phyloP scores from a whole-genome alignment of 2,797 vertebrate genomes.

The Cuculus canorus region DNA sequence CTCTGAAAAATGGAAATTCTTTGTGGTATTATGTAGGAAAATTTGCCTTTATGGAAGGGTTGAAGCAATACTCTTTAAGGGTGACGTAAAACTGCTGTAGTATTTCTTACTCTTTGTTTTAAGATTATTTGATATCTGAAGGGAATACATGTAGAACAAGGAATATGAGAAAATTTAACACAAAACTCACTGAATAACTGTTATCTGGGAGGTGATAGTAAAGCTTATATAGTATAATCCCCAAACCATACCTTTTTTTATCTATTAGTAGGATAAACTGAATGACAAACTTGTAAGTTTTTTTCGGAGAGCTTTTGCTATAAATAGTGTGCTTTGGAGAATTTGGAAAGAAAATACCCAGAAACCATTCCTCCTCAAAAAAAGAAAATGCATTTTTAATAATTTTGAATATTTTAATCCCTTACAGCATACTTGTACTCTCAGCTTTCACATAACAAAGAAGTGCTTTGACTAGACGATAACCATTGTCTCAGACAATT shows the following conservation, averaged over 20 bases:
- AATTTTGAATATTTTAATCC: not conserved
- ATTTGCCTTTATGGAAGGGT: not conserved
- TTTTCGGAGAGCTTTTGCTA: not conserved
- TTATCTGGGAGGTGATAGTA: constrained; percentile 25
- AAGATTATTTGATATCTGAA: not conserved
- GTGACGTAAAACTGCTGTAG: not conserved
- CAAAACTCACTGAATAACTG: not conserved
- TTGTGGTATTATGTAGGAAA: not conserved
- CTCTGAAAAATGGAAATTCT: not conserved
- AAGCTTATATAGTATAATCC: not conserved
- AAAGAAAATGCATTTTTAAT: not conserved
- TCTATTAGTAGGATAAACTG: not conserved
- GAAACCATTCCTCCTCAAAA: not conserved
- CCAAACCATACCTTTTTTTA: not conserved
- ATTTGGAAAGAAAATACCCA: not conserved
- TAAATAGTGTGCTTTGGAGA: not conserved
- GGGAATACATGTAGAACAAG: not conserved
- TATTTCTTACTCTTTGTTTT: not conserved
- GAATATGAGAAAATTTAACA: constrained; percentile 7
- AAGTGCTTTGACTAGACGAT: not conserved
- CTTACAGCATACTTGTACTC: not conserved
- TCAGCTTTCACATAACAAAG: not conserved
- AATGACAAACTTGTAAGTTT: not conserved
- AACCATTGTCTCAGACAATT: not conserved
- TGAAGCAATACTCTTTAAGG: not conserved